These are phyloP conservation scores for Arion vulgaris DNA, from an alignment of 1,140 invertebrate species.

Conservation along the genomic window DNA sequence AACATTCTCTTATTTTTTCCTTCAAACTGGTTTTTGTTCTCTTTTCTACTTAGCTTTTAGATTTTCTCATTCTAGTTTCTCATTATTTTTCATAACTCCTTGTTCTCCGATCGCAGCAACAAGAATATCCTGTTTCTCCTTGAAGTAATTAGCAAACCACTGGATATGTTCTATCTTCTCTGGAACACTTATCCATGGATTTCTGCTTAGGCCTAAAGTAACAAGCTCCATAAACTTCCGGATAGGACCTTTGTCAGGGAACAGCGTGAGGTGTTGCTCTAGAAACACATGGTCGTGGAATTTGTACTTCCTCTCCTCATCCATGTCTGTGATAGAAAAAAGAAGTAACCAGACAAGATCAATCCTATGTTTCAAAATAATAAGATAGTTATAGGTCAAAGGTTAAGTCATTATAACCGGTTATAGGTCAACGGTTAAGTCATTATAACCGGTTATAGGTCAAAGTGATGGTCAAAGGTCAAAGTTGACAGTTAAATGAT, in stretches of 20 bases:
- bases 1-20: no score
- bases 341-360: slow-evolving; percentile 20
- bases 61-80: no score
- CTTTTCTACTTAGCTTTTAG: no score
- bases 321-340: slow-evolving; percentile 74
- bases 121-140: slow-evolving; percentile 83
- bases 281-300: slow-evolving; percentile 87
- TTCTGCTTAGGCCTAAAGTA: slow-evolving; percentile 93
- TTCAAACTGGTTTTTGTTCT: no score
- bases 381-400: no score
- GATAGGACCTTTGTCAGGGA: slow-evolving; percentile 90
- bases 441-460: no score
- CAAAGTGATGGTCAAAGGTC: no score
- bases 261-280: slow-evolving; percentile 86
- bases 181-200: slow-evolving; percentile 88
- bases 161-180: slow-evolving; percentile 92
- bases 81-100: slow-evolving; percentile 42
- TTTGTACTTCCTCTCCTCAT: slow-evolving; percentile 77
- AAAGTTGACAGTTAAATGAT: no score
- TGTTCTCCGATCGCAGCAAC: slow-evolving; percentile 73
- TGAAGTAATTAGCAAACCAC: slow-evolving; percentile 95
- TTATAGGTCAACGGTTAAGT: no score
- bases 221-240: slow-evolving; percentile 98
- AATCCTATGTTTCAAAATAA: no score
- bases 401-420: no score